Conservation (phyloP, 2,113 vertebrate genomes). For the Prochilodus magdalenae region DNA sequence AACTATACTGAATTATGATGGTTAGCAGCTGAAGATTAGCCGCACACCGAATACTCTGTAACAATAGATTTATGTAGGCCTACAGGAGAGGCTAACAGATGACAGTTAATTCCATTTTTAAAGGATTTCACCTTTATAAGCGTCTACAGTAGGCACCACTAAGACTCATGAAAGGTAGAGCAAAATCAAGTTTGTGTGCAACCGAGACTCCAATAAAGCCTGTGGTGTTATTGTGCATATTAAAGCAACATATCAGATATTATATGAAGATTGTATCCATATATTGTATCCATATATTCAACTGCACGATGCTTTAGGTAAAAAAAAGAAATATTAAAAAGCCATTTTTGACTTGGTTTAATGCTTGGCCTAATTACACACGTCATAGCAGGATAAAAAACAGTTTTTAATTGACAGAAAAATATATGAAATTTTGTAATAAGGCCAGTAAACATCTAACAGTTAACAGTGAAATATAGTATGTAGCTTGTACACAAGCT, state of each 20-base stretch:
- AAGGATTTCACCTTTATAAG: neutral
- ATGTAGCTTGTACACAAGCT: neutral
- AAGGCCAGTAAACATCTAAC: neutral
- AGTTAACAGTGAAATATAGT: neutral
- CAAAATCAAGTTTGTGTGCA: neutral
- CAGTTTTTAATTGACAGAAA: too few relatives aligned
- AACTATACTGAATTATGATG: conserved; percentile 14
- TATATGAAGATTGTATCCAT: too few relatives aligned
- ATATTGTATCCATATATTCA: too few relatives aligned
- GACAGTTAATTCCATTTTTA: neutral
- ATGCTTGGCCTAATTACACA: too few relatives aligned
- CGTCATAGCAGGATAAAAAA: too few relatives aligned
- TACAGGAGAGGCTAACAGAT: neutral
- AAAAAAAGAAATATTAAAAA: too few relatives aligned
- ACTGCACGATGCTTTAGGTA: too few relatives aligned
- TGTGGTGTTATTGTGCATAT: too few relatives aligned
- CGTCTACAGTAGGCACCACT: neutral
- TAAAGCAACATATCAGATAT: neutral
- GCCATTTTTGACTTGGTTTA: too few relatives aligned
- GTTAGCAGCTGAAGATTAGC: neutral
- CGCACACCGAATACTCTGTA: neutral
- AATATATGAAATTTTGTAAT: neutral
- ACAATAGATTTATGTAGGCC: neutral
- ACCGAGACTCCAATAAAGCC: too few relatives aligned
- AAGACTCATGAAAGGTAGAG: neutral